A percentile compares a stretch with the other conserved stretches of the same genome.
These are phyloP conservation scores for Lottia gigantea DNA, from an alignment of 2,888 invertebrate species.

Conservation along the genomic window DNA sequence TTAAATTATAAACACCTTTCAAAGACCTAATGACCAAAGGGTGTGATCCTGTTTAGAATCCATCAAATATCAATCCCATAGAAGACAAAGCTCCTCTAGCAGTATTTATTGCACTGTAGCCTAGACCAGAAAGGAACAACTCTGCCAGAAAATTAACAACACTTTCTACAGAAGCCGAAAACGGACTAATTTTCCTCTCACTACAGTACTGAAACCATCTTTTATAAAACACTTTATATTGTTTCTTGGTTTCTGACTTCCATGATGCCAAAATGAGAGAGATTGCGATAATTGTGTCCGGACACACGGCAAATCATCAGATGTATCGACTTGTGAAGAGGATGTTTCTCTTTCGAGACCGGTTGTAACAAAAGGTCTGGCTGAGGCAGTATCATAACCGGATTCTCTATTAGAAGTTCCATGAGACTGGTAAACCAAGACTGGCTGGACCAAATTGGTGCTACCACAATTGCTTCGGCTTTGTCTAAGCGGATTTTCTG, in stretches of 20 bases:
- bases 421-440: no score
- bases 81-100: not conserved
- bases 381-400: no score
- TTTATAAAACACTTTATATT: not conserved
- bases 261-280: slow-evolving; percentile 8
- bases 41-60: not conserved
- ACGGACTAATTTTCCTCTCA: not conserved
- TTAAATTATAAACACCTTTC: not conserved
- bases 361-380: no score
- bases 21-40: not conserved
- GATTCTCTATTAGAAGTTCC: no score
- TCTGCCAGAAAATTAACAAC: slow-evolving; percentile 7
- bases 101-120: not conserved
- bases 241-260: slow-evolving; percentile 10
- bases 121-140: slow-evolving; percentile 2
- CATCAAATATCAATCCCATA: not conserved
- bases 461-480: slow-evolving; percentile 5
- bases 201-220: slow-evolving; percentile 4
- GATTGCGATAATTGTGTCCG: not conserved
- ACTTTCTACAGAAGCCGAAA: not conserved
- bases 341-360: not conserved
- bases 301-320: not conserved
- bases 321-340: not conserved
- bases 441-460: slow-evolving; percentile 1
- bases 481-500: not conserved